A percentile compares a stretch with the other conserved stretches of the same genome.
These are phyloP conservation scores for Pseudonaja textilis DNA, from an alignment of 2,113 vertebrate genomes.

Conservation along the genomic window DNA sequence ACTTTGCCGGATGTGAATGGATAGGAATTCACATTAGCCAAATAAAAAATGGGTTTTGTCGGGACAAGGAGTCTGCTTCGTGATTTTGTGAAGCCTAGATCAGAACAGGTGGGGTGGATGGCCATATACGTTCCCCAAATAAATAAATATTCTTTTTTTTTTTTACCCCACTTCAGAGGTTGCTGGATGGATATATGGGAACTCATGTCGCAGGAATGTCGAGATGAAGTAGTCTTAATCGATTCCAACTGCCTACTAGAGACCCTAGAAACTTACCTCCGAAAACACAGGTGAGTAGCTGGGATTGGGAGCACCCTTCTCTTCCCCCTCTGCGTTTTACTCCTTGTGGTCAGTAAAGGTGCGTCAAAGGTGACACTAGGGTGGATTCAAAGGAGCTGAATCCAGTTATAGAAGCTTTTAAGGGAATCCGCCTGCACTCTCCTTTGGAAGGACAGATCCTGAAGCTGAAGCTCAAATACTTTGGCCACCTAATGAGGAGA, in stretches of 20 bases:
- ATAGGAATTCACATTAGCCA: too few relatives aligned
- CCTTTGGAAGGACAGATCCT: too few relatives aligned
- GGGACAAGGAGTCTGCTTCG: too few relatives aligned
- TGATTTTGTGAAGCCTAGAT: too few relatives aligned
- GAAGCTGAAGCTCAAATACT: too few relatives aligned
- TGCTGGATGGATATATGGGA: constrained; percentile 99
- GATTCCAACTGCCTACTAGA: constrained; percentile 91
- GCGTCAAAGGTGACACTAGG: too few relatives aligned
- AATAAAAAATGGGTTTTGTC: too few relatives aligned
- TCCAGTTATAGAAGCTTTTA: neutral
- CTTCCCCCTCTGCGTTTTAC: fast-evolving
- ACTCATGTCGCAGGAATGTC: constrained; percentile 96
- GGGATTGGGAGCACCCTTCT: fast-evolving
- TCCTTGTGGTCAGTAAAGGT: neutral
- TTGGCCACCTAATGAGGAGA: too few relatives aligned
- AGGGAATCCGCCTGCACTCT: too few relatives aligned
- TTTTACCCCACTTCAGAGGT: constrained; percentile 71
- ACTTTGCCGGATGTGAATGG: too few relatives aligned
- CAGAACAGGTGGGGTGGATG: neutral
- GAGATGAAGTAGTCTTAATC: constrained; percentile 95
- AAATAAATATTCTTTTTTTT: neutral
- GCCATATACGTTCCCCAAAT: neutral
- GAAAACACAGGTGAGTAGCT: constrained; percentile 87
- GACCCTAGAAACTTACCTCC: constrained; percentile 92
- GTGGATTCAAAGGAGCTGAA: neutral